A percentile compares a stretch with the other conserved stretches of the same genome.
Conservation (phyloP, 92 coral and sea anemone species). For the Phenganax marumi region DNA sequence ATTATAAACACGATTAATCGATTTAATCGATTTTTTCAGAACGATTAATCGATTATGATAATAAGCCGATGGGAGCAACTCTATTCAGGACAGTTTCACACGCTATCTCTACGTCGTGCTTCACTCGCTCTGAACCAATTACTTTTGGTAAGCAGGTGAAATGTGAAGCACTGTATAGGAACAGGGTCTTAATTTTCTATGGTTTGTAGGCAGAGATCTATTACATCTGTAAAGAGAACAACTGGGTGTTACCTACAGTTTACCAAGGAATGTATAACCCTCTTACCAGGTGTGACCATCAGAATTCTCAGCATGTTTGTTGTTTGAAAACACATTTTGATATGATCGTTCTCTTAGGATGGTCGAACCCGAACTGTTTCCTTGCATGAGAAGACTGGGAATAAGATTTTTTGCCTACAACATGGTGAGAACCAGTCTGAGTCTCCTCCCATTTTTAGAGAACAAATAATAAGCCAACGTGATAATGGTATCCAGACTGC, state of each 20-base stretch:
- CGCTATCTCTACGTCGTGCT: too few relatives aligned
- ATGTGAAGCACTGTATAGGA: neutral
- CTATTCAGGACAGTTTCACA: too few relatives aligned
- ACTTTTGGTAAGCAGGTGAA: too few relatives aligned
- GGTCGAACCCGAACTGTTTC: conserved; percentile 83
- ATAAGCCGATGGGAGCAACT: too few relatives aligned
- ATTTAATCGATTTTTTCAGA: too few relatives aligned
- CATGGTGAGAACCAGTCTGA: conserved; percentile 68
- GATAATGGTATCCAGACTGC: too few relatives aligned
- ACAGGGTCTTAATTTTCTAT: neutral
- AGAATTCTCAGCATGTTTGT: neutral
- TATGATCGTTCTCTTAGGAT: conserved; percentile 52
- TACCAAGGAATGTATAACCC: conserved; percentile 98
- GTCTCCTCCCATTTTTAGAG: too few relatives aligned
- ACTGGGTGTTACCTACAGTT: conserved; percentile 81
- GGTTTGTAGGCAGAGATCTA: conserved; percentile 75
- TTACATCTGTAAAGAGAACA: conserved; percentile 72
- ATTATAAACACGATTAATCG: too few relatives aligned
- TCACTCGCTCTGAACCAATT: too few relatives aligned
- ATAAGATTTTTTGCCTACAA: conserved; percentile 90
- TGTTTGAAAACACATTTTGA: neutral
- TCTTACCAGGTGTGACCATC: conserved; percentile 64
- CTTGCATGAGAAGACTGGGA: conserved; percentile 80
- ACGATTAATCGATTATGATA: too few relatives aligned
- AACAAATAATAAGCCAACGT: too few relatives aligned